Conservation (phyloP, 2,113 vertebrate genomes). For the Entomyzon cyanotis region DNA sequence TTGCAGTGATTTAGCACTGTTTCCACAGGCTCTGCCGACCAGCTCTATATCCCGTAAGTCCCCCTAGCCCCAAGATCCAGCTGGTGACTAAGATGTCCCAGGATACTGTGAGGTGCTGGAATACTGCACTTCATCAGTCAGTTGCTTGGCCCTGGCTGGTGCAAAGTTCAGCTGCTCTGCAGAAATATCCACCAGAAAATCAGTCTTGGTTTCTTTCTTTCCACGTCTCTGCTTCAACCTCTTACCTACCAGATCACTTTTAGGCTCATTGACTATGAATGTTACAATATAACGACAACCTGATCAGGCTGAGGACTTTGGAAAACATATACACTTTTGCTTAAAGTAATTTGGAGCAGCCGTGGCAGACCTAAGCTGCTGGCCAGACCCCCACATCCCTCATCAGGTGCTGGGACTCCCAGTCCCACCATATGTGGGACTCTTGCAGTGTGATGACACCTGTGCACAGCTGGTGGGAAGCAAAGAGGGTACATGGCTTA, state of each 20-base stretch:
- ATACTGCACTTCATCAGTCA: neutral
- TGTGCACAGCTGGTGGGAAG: neutral
- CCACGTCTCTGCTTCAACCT: neutral
- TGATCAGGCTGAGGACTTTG: neutral
- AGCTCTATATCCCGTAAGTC: fast-evolving
- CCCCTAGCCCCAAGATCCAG: neutral
- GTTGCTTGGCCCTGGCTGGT: neutral
- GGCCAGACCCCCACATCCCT: neutral
- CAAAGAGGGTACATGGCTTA: neutral
- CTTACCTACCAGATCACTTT: neutral
- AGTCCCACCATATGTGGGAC: fast-evolving
- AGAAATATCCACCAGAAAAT: neutral
- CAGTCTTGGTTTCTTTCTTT: neutral
- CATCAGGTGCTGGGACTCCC: neutral
- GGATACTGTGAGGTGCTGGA: neutral
- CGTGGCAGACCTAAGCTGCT: neutral
- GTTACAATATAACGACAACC: neutral
- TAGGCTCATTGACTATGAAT: neutral
- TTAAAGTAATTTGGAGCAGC: neutral
- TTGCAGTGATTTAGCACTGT: neutral
- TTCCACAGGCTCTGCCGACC: neutral
- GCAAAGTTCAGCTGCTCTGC: neutral
- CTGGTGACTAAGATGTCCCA: neutral
- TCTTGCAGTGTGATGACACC: neutral
- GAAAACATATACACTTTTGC: neutral